Conservation (phyloP, 2,113 vertebrate species). For the Rhegmatorhina hoffmannsi region DNA sequence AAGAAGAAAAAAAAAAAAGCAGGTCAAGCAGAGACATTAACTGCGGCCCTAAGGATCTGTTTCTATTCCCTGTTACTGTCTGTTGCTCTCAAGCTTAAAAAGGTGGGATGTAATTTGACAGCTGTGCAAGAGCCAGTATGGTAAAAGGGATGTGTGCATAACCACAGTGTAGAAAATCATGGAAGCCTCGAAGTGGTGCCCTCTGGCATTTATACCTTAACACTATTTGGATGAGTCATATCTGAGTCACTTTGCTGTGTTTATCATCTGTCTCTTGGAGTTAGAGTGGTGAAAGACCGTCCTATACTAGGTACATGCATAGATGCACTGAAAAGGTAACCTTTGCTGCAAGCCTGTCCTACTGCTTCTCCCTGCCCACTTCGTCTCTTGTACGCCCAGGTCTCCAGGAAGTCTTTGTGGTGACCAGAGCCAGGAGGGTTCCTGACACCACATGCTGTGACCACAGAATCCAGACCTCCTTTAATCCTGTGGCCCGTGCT, state of each 20-base stretch:
- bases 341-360: background rate
- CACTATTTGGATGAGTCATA: background rate
- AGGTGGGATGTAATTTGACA: background rate
- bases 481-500: fast-evolving
- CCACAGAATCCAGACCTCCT: background rate
- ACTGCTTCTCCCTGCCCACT: background rate
- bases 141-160: fast-evolving
- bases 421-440: background rate
- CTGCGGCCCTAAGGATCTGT: background rate
- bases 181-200: background rate
- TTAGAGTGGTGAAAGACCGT: background rate
- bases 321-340: background rate
- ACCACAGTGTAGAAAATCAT: background rate
- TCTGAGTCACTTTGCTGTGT: background rate
- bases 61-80: background rate
- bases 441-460: background rate
- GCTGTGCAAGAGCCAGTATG: background rate
- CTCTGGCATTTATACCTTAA: background rate
- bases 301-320: fast-evolving
- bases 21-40: background rate
- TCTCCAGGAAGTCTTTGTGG: background rate
- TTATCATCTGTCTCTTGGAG: background rate
- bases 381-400: background rate
- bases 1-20: background rate
- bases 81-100: background rate